Evolutionary conservation across 2,797 vertebrate genomes (phyloP), one percentile per base, ranked within the genome.

Genomic region (Taenioides sp.): DNA sequence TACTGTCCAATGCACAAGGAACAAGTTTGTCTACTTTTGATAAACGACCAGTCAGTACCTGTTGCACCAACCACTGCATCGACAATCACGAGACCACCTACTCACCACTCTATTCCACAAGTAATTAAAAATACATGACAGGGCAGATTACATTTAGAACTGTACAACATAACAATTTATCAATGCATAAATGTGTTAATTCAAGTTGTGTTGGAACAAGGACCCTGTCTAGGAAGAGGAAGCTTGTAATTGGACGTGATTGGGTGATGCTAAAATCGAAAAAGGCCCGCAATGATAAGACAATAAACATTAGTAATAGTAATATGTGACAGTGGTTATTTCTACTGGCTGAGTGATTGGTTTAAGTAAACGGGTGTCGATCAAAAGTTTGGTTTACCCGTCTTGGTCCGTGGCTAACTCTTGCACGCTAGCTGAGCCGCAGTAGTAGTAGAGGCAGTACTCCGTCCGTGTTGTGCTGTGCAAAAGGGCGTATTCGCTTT

Each of bases 331-430:
- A 50, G 23, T 65, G 3, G 3, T 28, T 12, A 11, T 50, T 18
- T 28, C 11, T 27, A 28, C 4, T 20, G 9, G 18, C 43, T 50
- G 12, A 25, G 34, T 11, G 16, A 18, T 27, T 18, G 18, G 16
- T 22, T 27, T 0, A 34, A 27, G 9, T 16, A 6, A 71, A 68
- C 5, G 7, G 50, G 34, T 11, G 55, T 28, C 11, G 5, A 43
- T 58, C 0, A 69, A 73, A 89, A 89, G 49, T 84, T 66, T 9
- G 59, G 72, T 2, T 88, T 89, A 92, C 91, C 91, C 86, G 74
- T 77, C 23, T 75, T 72, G 43, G 70, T 80, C 69, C 75, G 85
- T 76, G 76, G 87, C 88, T 92, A 88, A 87, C 74, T 74, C 12
- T 71, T 77, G 65, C 0, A 28, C 65, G 65, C 65, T 89, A 89